These are phyloP conservation scores for Petrocephalus schoutedeni DNA, from an alignment of 2,797 vertebrate genomes.

Conservation along the genomic window DNA sequence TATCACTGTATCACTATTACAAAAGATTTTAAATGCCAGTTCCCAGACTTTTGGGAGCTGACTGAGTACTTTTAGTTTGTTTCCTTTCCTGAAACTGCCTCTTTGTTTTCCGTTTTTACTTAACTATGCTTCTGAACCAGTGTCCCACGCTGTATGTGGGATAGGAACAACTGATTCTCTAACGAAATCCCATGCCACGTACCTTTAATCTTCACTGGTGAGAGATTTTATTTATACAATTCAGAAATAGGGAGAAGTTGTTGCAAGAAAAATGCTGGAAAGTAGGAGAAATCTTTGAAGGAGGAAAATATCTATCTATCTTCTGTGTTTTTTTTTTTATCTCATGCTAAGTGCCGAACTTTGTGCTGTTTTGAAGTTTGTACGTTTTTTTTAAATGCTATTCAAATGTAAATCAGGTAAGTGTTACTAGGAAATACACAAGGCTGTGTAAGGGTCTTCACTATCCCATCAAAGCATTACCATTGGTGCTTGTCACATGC, in stretches of 20 bases:
- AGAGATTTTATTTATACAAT: neutral
- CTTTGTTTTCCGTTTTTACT: neutral
- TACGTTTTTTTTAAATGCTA: neutral
- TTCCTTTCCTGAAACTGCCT: neutral
- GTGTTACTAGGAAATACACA: neutral
- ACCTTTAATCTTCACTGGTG: neutral
- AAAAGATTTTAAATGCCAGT: neutral
- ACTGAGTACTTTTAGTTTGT: neutral
- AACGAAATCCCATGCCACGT: neutral
- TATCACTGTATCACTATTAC: neutral
- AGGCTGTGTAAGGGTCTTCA: neutral
- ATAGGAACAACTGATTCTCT: neutral
- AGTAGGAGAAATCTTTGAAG: too few species aligned
- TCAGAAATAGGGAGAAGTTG: neutral
- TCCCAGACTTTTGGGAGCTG: neutral
- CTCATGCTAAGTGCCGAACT: too few species aligned
- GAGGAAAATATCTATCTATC: too few species aligned
- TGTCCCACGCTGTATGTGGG: neutral
- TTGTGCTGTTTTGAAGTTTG: neutral
- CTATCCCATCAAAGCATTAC: neutral
- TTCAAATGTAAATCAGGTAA: neutral
- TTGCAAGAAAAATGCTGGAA: neutral
- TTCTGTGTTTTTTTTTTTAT: too few species aligned
- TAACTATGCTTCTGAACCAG: neutral
- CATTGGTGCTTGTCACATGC: neutral